Conservation (phyloP, 2,888 invertebrate species). For the Boloria selene region DNA sequence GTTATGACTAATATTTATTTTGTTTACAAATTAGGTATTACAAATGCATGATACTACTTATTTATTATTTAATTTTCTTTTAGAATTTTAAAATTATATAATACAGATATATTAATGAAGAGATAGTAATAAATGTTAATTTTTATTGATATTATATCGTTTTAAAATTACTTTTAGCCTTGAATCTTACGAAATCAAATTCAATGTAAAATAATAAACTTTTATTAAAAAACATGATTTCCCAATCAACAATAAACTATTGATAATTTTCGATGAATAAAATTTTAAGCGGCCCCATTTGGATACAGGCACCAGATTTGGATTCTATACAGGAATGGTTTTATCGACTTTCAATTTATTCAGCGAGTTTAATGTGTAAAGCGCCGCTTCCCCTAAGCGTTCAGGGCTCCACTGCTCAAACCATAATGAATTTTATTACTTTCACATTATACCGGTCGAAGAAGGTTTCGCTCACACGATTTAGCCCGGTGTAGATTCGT, state of each 20-base stretch:
- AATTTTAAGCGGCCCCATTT: constrained; percentile 55
- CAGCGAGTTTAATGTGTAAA: constrained; percentile 67
- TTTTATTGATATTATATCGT: too few relatives aligned
- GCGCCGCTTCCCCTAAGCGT: constrained; percentile 58
- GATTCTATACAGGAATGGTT: constrained; percentile 57
- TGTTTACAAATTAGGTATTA: too few relatives aligned
- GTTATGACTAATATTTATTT: too few relatives aligned
- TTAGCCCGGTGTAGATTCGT: constrained; percentile 47
- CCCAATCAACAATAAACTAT: constrained; percentile 12
- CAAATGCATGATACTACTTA: too few relatives aligned
- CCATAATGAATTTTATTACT: constrained; percentile 70
- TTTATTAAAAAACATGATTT: background rate
- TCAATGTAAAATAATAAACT: background rate
- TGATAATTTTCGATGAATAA: constrained; percentile 40
- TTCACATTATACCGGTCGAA: constrained; percentile 52
- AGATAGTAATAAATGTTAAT: too few relatives aligned
- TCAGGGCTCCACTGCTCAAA: constrained; percentile 55
- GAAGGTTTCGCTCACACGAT: constrained; percentile 54
- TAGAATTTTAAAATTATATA: too few relatives aligned
- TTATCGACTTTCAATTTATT: constrained; percentile 72
- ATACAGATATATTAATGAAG: too few relatives aligned
- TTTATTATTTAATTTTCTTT: too few relatives aligned
- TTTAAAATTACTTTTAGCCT: too few relatives aligned
- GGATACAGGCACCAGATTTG: constrained; percentile 50
- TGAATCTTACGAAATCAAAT: too few relatives aligned